Percentiles rank a stretch among this genome's conserved stretches.
phyloP scores from a whole-genome alignment of 2,797 vertebrate species.

The Knipowitschia caucasica region DNA sequence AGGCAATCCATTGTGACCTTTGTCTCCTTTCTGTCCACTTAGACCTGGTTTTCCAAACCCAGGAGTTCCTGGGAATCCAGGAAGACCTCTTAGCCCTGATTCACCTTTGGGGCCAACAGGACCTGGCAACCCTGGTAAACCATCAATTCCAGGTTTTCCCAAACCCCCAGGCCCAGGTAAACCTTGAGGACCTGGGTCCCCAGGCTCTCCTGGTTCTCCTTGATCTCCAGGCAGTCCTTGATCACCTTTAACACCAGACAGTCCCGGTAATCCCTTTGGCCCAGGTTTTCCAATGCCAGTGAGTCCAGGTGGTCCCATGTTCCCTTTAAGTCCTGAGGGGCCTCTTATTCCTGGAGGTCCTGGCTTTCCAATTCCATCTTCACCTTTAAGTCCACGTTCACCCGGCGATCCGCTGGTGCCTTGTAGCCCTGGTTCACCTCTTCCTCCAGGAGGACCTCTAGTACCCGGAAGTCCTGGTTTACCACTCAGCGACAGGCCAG shows the following conservation, averaged over 20 bases:
- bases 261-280: constrained; percentile 82
- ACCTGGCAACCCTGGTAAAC: constrained; percentile 84
- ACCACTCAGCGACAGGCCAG: constrained; percentile 90
- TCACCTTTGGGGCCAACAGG: constrained; percentile 83
- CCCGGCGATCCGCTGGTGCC: constrained; percentile 83
- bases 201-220: constrained; percentile 79
- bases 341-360: constrained; percentile 81
- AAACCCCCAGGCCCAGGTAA: constrained; percentile 79
- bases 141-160: constrained; percentile 82
- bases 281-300: constrained; percentile 85
- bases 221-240: constrained; percentile 78
- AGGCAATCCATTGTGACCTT: constrained; percentile 81
- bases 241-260: constrained; percentile 84
- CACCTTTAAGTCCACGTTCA: constrained; percentile 87
- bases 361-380: constrained; percentile 90
- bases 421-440: constrained; percentile 88
- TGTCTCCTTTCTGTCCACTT: constrained; percentile 88
- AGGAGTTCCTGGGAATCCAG: constrained; percentile 85
- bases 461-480: constrained; percentile 89
- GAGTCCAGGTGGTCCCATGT: constrained; percentile 77
- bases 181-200: constrained; percentile 82
- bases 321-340: constrained; percentile 78
- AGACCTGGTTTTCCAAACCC: constrained; percentile 94
- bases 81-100: constrained; percentile 76
- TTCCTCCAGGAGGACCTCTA: constrained; percentile 82